Percentiles rank a stretch among this genome's conserved stretches.
Evolutionary conservation across 1,140 invertebrate genomes (phyloP).

Genomic region (Melitaea cinxia): DNA sequence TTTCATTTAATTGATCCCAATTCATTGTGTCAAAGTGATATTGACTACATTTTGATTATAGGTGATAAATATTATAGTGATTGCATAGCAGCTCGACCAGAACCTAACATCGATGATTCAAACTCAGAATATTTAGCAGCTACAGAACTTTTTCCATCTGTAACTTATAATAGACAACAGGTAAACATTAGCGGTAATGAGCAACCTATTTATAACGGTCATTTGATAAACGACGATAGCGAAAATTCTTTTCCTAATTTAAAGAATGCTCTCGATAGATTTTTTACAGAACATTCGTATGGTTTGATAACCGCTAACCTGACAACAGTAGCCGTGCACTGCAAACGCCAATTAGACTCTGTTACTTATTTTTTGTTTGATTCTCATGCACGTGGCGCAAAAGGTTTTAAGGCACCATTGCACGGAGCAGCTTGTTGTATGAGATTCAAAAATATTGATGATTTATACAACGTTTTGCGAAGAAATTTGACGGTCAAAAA

Average conservation of each 20-base stretch:
- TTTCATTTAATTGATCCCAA: neutral
- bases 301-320: too few species aligned
- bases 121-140: neutral
- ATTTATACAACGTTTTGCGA: too few species aligned
- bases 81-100: neutral
- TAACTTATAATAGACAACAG: neutral
- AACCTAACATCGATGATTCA: neutral
- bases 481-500: too few species aligned
- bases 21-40: neutral
- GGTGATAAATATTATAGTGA: neutral
- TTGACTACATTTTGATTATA: neutral
- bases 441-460: too few species aligned
- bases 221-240: neutral
- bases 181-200: neutral
- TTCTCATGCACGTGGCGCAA: too few species aligned
- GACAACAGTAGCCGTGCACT: too few species aligned
- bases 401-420: too few species aligned
- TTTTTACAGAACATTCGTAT: neutral
- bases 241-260: neutral
- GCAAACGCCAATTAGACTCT: too few species aligned
- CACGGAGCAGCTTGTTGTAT: too few species aligned
- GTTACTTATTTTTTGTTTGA: too few species aligned
- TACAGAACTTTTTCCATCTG: neutral
- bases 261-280: neutral
- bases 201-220: neutral